A percentile compares a stretch with the other conserved stretches of the same genome.
Conservation (phyloP, 1,140 invertebrate genomes). For the Bombus ignitus region DNA sequence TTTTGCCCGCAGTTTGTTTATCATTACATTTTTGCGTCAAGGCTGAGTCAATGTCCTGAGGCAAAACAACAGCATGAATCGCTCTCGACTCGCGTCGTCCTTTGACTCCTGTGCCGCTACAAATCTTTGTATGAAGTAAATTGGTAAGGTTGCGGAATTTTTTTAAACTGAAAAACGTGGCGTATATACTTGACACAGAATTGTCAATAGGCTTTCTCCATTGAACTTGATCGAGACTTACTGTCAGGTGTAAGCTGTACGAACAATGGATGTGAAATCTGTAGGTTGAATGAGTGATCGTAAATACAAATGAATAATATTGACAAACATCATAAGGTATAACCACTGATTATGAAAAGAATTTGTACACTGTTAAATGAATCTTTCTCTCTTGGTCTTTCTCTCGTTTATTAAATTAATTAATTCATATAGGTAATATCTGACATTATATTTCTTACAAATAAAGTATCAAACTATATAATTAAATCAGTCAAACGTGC, state of each 20-base stretch:
- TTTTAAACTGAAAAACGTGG: background rate
- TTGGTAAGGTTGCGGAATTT: fast-evolving
- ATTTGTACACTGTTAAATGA: background rate
- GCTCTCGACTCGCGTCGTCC: too few relatives aligned
- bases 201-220: background rate
- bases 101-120: too few relatives aligned
- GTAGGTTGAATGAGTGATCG: background rate
- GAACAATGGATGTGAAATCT: background rate
- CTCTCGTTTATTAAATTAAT: background rate
- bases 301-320: background rate
- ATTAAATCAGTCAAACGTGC: background rate
- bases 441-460: background rate
- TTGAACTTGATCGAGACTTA: background rate
- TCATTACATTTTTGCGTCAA: too few relatives aligned
- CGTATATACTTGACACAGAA: too few relatives aligned
- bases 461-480: background rate
- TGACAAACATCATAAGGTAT: background rate
- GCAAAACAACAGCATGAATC: too few relatives aligned
- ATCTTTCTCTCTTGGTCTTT: background rate
- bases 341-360: background rate
- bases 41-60: too few relatives aligned
- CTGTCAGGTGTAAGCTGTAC: background rate
- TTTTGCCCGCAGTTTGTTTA: too few relatives aligned
- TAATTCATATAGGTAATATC: background rate
- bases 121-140: background rate